phyloP scores from a whole-genome alignment of 2,797 vertebrate species.

The Rhyacichthys aspro region DNA sequence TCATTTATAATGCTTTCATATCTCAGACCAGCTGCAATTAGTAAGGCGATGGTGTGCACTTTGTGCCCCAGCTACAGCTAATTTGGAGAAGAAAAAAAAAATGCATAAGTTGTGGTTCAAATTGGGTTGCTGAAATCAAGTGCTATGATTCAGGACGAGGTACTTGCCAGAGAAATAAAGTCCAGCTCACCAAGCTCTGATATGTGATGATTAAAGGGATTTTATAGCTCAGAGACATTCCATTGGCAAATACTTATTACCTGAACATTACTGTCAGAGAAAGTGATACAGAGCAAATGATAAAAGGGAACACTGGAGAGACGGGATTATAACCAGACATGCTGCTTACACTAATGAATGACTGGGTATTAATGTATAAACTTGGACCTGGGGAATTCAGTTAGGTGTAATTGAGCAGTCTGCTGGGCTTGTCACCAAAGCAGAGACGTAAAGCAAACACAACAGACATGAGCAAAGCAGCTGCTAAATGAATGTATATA shows the following conservation, averaged over 20 bases:
- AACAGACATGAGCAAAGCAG: not conserved
- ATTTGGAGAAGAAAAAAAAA: constrained; percentile 18
- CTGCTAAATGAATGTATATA: not conserved
- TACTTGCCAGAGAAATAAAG: constrained; percentile 18
- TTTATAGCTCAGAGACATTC: constrained; percentile 33
- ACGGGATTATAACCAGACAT: constrained; percentile 51
- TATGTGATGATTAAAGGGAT: constrained; percentile 28
- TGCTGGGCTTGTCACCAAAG: constrained; percentile 20
- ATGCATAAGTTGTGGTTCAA: constrained; percentile 10
- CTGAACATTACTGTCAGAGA: constrained; percentile 39
- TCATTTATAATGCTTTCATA: constrained; percentile 2
- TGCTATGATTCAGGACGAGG: not conserved
- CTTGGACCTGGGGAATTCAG: constrained; percentile 40
- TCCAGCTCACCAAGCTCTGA: constrained; percentile 3
- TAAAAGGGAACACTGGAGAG: constrained; percentile 39
- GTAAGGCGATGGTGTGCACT: not conserved
- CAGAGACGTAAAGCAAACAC: not conserved
- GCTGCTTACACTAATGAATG: constrained; percentile 56
- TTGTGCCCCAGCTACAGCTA: constrained; percentile 5
- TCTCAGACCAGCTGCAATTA: constrained; percentile 10
- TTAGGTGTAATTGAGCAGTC: constrained; percentile 39
- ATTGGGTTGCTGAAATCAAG: constrained; percentile 8
- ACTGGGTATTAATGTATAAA: constrained; percentile 56
- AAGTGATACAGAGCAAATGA: constrained; percentile 36
- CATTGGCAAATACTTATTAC: constrained; percentile 46